Evolutionary conservation across 2,797 vertebrate genomes (phyloP).

Genomic region (Halcyon leucocephala): DNA sequence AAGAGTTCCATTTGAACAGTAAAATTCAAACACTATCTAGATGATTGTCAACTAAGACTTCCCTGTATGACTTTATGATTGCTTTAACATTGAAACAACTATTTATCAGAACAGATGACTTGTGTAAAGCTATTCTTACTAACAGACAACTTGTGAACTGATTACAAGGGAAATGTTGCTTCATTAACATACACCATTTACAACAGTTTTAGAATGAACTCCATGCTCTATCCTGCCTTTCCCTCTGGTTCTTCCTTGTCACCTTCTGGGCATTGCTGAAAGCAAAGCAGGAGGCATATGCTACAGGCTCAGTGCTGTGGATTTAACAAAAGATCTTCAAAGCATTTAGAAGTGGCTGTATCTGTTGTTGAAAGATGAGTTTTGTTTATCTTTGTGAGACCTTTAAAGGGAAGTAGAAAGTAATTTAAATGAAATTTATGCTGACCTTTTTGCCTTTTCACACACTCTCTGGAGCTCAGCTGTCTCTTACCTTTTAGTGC

Average conservation of each 20-base stretch:
- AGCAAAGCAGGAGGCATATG: neutral
- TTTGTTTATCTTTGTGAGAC: neutral
- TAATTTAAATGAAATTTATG: conserved; percentile 21
- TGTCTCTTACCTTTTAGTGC: neutral
- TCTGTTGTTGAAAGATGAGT: neutral
- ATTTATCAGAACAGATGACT: neutral
- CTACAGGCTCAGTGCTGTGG: neutral
- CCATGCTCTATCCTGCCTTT: neutral
- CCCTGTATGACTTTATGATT: neutral
- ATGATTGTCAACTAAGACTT: neutral
- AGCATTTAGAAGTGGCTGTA: neutral
- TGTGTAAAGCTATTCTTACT: neutral
- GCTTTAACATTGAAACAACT: neutral
- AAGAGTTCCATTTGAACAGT: neutral
- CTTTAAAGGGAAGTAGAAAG: neutral
- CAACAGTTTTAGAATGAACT: neutral
- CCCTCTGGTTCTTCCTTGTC: neutral
- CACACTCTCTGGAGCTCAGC: neutral
- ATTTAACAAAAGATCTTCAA: neutral
- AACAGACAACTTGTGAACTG: neutral
- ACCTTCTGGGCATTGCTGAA: neutral
- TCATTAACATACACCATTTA: neutral
- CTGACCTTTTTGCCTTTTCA: conserved; percentile 8
- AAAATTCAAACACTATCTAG: neutral
- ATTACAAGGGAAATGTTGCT: neutral